Evolutionary conservation across 2,797 vertebrate species (phyloP).

Genomic region (Megaceryle alcyon): DNA sequence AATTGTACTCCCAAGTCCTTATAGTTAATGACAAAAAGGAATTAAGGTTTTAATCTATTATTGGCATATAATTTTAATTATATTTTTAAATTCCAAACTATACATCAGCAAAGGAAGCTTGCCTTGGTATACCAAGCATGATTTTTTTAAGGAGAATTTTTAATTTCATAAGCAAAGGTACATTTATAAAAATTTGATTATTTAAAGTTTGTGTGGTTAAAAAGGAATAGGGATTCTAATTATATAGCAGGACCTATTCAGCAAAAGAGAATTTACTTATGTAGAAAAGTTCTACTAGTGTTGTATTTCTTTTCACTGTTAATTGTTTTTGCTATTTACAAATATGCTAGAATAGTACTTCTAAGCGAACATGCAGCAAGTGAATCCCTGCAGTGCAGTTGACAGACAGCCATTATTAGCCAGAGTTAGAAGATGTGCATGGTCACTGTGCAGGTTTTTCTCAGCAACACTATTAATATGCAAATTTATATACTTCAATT

Average conservation of each 20-base stretch:
- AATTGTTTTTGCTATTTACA: not conserved
- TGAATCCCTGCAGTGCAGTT: not conserved
- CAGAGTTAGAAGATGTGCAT: not conserved
- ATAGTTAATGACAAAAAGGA: not conserved
- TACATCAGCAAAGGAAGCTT: not conserved
- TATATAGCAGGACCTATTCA: not conserved
- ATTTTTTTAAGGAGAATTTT: not conserved
- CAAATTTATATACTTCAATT: constrained; percentile 19
- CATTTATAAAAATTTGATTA: not conserved
- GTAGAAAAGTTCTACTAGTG: not conserved
- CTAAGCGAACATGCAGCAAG: not conserved
- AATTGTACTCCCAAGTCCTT: not conserved
- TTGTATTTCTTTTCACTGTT: not conserved
- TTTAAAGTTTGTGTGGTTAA: not conserved
- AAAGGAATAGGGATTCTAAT: not conserved
- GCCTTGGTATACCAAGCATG: not conserved
- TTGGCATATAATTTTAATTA: not conserved
- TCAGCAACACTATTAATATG: not conserved
- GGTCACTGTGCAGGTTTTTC: not conserved
- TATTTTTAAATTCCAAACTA: not conserved
- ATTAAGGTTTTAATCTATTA: not conserved
- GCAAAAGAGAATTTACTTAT: not conserved
- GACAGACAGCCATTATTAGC: not conserved
- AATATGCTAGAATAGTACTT: not conserved
- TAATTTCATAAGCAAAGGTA: not conserved